These are phyloP conservation scores for Heliothis virescens DNA, from an alignment of 1,140 invertebrate genomes.

Conservation along the genomic window DNA sequence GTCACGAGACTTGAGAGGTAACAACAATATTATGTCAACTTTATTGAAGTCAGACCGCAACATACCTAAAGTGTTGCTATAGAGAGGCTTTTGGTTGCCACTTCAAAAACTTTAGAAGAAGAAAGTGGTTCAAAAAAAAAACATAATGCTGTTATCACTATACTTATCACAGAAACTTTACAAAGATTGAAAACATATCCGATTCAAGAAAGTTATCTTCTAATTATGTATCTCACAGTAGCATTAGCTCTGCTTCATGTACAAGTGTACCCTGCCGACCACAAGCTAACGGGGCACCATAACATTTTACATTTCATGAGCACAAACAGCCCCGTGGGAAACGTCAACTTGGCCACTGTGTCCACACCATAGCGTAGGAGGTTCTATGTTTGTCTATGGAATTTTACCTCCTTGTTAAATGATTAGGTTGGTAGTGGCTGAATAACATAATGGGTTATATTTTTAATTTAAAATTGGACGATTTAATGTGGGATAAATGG, in stretches of 20 bases:
- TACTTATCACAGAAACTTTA: too few relatives aligned
- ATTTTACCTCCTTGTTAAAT: conserved; percentile 7
- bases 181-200: too few relatives aligned
- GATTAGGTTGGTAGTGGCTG: not conserved
- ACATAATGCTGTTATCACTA: too few relatives aligned
- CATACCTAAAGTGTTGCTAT: not conserved
- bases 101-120: not conserved
- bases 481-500: too few relatives aligned
- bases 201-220: too few relatives aligned
- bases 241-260: conserved; percentile 19
- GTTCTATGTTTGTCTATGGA: conserved; percentile 10
- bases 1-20: conserved; percentile 28
- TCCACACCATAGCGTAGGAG: not conserved
- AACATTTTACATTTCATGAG: conserved; percentile 64
- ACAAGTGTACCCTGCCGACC: conserved; percentile 44
- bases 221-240: not conserved
- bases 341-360: conserved; percentile 52
- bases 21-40: conserved; percentile 58
- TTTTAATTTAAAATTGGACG: too few relatives aligned
- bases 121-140: not conserved
- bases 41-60: conserved; percentile 27
- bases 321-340: conserved; percentile 66
- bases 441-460: too few relatives aligned
- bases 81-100: not conserved
- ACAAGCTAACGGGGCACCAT: conserved; percentile 63